These are phyloP conservation scores for Anguilla anguilla DNA, from an alignment of 2,797 vertebrate genomes.

Conservation along the genomic window DNA sequence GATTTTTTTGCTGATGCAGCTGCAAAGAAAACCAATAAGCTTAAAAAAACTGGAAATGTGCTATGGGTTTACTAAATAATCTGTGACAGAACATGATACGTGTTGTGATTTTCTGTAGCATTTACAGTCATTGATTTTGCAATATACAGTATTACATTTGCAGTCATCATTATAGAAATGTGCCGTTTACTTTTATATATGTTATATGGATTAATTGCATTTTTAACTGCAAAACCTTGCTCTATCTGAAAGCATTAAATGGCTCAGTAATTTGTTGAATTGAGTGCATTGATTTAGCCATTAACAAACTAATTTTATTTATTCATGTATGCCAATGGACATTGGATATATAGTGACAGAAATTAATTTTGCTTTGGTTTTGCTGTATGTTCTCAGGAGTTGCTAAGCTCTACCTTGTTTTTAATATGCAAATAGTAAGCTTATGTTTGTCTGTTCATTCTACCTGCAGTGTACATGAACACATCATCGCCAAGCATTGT, in stretches of 20 bases:
- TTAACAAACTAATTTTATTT: neutral
- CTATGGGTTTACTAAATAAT: neutral
- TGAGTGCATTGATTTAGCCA: neutral
- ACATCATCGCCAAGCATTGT: no score
- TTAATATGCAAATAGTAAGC: no score
- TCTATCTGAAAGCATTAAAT: neutral
- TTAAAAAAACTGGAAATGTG: no score
- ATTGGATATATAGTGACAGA: no score
- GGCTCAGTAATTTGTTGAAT: neutral
- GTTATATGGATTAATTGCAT: neutral
- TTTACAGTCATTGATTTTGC: neutral
- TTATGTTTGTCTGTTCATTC: no score
- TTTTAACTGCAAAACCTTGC: neutral
- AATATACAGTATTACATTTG: neutral
- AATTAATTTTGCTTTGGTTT: no score
- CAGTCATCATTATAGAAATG: neutral
- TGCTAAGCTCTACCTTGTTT: no score
- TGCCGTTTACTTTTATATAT: neutral
- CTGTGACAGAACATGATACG: neutral
- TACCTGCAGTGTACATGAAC: no score
- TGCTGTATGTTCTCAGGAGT: no score
- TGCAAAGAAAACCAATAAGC: neutral
- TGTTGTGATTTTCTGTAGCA: neutral
- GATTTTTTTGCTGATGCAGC: neutral
- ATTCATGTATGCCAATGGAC: neutral